Evolutionary conservation across 2,113 vertebrate genomes (phyloP).

Genomic region (Microtus montanus): DNA sequence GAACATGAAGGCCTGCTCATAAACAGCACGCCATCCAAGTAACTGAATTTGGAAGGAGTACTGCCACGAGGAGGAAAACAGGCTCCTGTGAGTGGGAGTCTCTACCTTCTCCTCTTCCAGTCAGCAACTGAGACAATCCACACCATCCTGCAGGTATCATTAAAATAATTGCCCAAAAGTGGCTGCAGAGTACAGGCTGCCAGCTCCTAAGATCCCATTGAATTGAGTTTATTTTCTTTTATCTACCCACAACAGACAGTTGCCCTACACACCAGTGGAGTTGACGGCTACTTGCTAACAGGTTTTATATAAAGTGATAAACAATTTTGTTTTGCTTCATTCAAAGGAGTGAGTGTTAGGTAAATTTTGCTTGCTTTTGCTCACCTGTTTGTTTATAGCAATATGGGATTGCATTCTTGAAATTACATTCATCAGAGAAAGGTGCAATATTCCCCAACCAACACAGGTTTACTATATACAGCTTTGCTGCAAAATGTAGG

Average conservation of each 20-base stretch:
- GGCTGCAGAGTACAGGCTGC: neutral
- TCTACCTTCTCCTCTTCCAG: neutral
- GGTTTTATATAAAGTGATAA: neutral
- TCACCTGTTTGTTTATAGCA: neutral
- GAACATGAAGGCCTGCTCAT: neutral
- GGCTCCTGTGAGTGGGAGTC: neutral
- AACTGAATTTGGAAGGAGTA: neutral
- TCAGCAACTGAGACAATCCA: neutral
- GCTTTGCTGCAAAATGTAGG: neutral
- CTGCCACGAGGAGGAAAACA: neutral
- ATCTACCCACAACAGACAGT: neutral
- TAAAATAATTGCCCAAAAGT: constrained; percentile 11
- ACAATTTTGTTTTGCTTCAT: neutral
- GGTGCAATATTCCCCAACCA: neutral
- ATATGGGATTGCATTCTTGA: neutral
- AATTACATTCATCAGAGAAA: neutral
- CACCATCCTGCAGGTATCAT: neutral
- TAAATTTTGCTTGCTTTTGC: neutral
- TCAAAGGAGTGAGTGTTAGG: neutral
- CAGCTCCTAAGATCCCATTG: neutral
- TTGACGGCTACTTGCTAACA: neutral
- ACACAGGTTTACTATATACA: neutral
- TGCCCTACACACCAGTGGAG: neutral
- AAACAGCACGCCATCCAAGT: neutral
- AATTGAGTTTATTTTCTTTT: neutral